Evolutionary conservation across 2,113 vertebrate genomes (phyloP).

Genomic region (Hystrix cristata): DNA sequence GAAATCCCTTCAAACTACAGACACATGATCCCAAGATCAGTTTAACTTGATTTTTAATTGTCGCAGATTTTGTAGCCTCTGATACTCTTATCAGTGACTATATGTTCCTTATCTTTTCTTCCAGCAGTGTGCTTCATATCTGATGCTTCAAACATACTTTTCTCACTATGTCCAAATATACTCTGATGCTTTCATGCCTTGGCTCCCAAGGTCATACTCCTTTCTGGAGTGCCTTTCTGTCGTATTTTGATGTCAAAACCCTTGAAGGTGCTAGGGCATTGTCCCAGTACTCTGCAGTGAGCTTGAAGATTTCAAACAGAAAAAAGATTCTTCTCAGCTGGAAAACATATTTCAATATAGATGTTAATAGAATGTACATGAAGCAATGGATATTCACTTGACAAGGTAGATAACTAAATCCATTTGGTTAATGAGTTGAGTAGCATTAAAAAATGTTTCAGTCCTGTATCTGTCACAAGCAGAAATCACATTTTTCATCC

Average conservation of each 20-base stretch:
- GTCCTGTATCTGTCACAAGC: neutral
- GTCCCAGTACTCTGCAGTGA: neutral
- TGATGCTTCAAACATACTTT: neutral
- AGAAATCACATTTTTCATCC: neutral
- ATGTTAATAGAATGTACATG: neutral
- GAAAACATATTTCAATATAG: neutral
- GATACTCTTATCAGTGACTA: neutral
- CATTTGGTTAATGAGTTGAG: neutral
- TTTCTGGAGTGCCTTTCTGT: neutral
- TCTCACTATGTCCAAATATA: neutral
- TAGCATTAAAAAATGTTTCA: neutral
- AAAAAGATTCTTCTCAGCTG: neutral
- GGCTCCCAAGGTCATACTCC: neutral
- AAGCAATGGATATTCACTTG: neutral
- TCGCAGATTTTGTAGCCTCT: neutral
- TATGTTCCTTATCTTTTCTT: neutral
- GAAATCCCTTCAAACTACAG: conserved; percentile 68
- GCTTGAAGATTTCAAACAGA: neutral
- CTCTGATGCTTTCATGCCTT: neutral
- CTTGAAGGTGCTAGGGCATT: neutral
- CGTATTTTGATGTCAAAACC: neutral
- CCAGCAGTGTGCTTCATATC: neutral
- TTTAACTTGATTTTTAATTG: neutral
- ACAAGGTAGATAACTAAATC: neutral
- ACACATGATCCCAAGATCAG: conserved; percentile 54